Evolutionary conservation across 2,113 vertebrate genomes (phyloP).

Genomic region (Thinocorus orbignyianus): DNA sequence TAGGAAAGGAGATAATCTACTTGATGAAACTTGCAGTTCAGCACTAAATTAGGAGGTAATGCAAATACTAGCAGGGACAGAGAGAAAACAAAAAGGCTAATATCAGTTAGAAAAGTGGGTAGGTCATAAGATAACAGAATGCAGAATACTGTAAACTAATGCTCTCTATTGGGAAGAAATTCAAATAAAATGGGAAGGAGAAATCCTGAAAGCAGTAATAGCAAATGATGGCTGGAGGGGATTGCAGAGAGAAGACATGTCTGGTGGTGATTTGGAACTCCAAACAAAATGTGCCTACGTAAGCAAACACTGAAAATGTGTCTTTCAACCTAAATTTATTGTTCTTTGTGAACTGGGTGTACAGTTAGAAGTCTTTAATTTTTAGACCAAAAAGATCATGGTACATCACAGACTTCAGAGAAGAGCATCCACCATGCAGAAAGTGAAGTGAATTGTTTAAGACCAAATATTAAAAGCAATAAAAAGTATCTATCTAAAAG

Average conservation of each 20-base stretch:
- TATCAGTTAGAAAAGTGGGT: background rate
- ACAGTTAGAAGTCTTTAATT: background rate
- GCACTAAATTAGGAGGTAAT: background rate
- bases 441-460: background rate
- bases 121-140: background rate
- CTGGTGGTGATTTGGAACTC: background rate
- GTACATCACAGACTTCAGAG: background rate
- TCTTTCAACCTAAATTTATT: background rate
- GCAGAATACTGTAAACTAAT: background rate
- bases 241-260: background rate
- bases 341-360: background rate
- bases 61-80: background rate
- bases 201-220: background rate
- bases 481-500: background rate
- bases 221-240: background rate
- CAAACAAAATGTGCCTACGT: background rate
- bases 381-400: background rate
- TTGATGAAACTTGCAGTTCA: background rate
- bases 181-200: background rate
- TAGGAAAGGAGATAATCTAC: background rate
- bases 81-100: background rate
- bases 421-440: background rate
- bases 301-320: background rate
- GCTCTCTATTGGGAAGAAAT: background rate
- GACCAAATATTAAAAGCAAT: background rate